Percentiles rank a stretch among this genome's conserved stretches.
Conservation (phyloP, 1,140 invertebrate genomes). For the Drosophila subobscura region DNA sequence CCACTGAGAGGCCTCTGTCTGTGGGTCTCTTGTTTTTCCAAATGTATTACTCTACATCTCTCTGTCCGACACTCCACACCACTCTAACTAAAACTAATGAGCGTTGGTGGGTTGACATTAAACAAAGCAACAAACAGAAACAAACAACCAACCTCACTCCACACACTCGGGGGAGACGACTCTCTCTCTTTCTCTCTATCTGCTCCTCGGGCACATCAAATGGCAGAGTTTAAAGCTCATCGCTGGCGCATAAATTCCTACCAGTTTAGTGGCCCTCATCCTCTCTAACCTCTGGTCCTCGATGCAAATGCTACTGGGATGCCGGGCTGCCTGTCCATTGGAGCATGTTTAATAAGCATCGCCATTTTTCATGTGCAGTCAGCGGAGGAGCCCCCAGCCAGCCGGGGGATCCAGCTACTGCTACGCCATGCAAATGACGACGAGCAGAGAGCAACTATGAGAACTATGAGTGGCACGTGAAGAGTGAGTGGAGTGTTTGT, state of each 20-base stretch:
- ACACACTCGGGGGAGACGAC: slow-evolving; percentile 1
- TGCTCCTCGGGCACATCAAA: slow-evolving; percentile 24
- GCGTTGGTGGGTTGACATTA: slow-evolving; percentile 34
- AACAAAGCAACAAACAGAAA: neutral
- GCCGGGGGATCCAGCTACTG: neutral
- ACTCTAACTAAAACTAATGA: slow-evolving; percentile 36
- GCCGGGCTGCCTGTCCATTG: slow-evolving; percentile 47
- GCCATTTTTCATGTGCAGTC: slow-evolving; percentile 72
- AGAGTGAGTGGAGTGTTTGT: slow-evolving; percentile 3
- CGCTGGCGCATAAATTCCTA: slow-evolving; percentile 47
- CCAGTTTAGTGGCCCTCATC: slow-evolving; percentile 44
- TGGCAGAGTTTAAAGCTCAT: slow-evolving; percentile 56
- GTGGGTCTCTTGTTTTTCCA: slow-evolving; percentile 14
- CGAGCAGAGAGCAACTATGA: slow-evolving; percentile 33
- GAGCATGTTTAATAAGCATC: slow-evolving; percentile 74
- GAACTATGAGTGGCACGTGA: slow-evolving; percentile 47
- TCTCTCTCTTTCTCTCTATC: neutral
- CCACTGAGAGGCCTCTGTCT: slow-evolving; percentile 21
- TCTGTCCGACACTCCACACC: neutral
- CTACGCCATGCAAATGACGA: slow-evolving; percentile 44
- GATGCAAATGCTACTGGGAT: slow-evolving; percentile 12
- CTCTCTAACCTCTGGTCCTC: neutral
- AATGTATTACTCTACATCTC: slow-evolving; percentile 34
- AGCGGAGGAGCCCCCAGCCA: slow-evolving; percentile 38
- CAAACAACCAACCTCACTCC: neutral